Base-by-base conservation (phyloP, 1,140 invertebrate species). In the Asobara japonica region DNA sequence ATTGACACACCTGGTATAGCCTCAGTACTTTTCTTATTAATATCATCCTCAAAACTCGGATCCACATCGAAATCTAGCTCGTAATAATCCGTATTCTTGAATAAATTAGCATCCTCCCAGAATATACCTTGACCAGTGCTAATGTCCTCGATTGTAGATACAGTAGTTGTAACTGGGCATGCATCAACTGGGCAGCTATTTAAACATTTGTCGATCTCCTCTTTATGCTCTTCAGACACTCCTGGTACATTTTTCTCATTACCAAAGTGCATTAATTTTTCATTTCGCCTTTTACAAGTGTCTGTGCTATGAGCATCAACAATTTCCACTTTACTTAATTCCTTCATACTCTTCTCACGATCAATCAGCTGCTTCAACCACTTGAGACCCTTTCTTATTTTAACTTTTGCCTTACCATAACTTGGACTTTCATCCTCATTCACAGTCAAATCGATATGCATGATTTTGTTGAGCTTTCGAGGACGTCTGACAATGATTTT, bases 381-480 rank as follows among this genome's bases (percentile, higher is more conserved):
- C n/a, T n/a, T 74, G 38, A 41, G 74, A 69, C n/a, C 27, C 51
- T 73, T 80, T 64, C 48, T 71, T 48, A 62, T 79, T 41, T 72
- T 69, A 16, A 41, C 65, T 31, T 72, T 79, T 11, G 71, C 76
- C 33, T 56, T 78, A n/a, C n/a, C n/a, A 25, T 79, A 51, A 77
- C 65, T 8, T 70, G 13, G 2, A 20, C 8, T 62, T 11, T 61
- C 60, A 13, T 82, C 77, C 27, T 82, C 74, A 11, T 83, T 82
- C 25, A 67, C 61, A 20, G 80, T 81, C 69, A 87, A 74, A 77
- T 83, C 80, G 65, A 85, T 84, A n/a, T 80, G 68, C 36, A 80
- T 75, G 22, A 77, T 51, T 69, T 83, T 73, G 7, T 69, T 69
- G 22, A 73, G 27, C 60, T 78, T 79, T 31, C 75, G 48, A 48